A percentile compares a stretch with the other conserved stretches of the same genome.
Evolutionary conservation across 2,113 vertebrate species (phyloP).

Genomic region (Syrrhaptes paradoxus): DNA sequence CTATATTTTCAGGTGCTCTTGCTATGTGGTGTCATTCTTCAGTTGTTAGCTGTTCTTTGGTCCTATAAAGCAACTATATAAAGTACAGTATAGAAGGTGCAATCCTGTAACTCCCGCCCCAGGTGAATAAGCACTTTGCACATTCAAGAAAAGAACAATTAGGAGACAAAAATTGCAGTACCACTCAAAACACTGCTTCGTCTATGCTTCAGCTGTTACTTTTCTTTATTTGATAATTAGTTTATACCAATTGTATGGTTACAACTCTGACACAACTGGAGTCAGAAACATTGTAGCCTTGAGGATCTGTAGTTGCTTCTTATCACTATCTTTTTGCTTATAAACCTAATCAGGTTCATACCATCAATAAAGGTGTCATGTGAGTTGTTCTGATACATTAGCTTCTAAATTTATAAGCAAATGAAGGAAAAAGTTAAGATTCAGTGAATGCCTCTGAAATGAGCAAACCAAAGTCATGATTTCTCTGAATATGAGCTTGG

Average conservation of each 20-base stretch:
- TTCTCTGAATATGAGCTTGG: neutral
- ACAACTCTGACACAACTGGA: neutral
- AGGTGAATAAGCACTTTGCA: neutral
- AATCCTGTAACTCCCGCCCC: neutral
- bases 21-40: neutral
- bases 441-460: neutral
- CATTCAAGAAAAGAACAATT: neutral
- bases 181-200: neutral
- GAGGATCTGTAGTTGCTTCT: neutral
- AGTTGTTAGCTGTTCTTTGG: neutral
- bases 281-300: neutral
- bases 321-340: neutral
- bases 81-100: neutral
- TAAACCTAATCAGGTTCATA: neutral
- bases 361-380: neutral
- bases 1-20: neutral
- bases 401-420: neutral
- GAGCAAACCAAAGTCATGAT: neutral
- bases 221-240: neutral
- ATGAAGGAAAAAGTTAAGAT: neutral
- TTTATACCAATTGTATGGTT: neutral
- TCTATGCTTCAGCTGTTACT: neutral
- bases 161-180: neutral
- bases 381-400: neutral
- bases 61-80: neutral